phyloP scores from a whole-genome alignment of 2,888 invertebrate genomes.

The Cheilosia urbana region DNA sequence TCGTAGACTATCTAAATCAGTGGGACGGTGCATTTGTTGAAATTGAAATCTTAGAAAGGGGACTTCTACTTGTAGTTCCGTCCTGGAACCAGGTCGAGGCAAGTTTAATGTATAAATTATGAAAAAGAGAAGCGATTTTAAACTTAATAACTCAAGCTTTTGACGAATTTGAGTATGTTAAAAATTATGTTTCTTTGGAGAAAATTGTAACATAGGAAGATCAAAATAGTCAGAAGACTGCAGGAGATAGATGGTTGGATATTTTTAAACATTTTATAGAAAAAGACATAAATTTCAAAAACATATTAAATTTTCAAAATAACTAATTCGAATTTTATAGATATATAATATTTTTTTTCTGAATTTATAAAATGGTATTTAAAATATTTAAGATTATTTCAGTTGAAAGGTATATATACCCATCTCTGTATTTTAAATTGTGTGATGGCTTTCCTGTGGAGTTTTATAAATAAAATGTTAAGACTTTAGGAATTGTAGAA shows the following conservation, averaged over 20 bases:
- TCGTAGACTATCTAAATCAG: constrained; percentile 24
- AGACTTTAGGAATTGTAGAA: constrained; percentile 16
- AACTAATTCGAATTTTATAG: no score
- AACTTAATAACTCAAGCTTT: constrained; percentile 5
- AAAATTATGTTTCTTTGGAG: background rate
- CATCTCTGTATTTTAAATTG: no score
- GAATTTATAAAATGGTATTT: no score
- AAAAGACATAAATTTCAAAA: no score
- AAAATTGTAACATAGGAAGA: background rate
- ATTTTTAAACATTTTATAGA: constrained; percentile 1
- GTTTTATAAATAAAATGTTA: no score
- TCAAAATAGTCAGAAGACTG: background rate
- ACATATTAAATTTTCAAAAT: no score
- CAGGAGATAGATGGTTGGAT: background rate
- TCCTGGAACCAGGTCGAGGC: constrained; percentile 28
- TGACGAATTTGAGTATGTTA: background rate
- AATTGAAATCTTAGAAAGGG: constrained; percentile 30
- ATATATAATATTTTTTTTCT: no score
- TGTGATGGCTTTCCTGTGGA: no score
- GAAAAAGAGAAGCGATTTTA: constrained; percentile 29
- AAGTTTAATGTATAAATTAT: constrained; percentile 26
- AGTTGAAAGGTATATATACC: no score
- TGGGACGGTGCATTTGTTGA: constrained; percentile 29
- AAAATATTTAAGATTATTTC: no score
- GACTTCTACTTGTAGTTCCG: constrained; percentile 35